Percentiles rank a stretch among this genome's conserved stretches.
These are phyloP conservation scores for Otolemur crassicaudatus DNA, from an alignment of 2,797 vertebrate species.

Conservation along the genomic window DNA sequence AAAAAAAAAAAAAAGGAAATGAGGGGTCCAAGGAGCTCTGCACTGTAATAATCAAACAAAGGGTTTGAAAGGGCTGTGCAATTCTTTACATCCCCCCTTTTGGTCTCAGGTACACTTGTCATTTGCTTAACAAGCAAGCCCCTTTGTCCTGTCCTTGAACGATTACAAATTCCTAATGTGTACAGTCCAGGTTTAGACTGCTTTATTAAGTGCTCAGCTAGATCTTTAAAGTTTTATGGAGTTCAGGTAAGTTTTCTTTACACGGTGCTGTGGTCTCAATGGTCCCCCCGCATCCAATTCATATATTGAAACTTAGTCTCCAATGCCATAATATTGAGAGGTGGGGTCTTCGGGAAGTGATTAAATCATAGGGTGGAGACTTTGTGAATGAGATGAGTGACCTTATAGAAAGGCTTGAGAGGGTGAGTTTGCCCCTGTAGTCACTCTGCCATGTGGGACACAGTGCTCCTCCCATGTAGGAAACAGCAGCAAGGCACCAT, in stretches of 20 bases:
- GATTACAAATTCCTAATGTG: background rate
- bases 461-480: background rate
- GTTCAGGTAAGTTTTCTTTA: conserved; percentile 26
- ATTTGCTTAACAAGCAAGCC: conserved; percentile 9
- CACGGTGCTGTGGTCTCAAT: background rate
- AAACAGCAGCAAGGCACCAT: background rate
- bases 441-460: background rate
- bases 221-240: conserved; percentile 22
- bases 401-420: background rate
- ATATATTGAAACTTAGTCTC: background rate
- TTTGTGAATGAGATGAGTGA: background rate
- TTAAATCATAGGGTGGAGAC: background rate
- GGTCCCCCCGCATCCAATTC: no score
- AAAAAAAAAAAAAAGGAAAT: no score
- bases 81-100: background rate
- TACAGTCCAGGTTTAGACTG: conserved; percentile 19
- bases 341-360: background rate
- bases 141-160: background rate
- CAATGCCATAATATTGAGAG: background rate
- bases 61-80: conserved; percentile 40
- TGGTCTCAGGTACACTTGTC: background rate
- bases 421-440: background rate
- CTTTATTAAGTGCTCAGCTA: conserved; percentile 22
- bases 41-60: conserved; percentile 55
- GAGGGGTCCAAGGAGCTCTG: background rate